Base-by-base conservation (phyloP, 1,140 invertebrate species). In the Arctopsyche grandis region DNA sequence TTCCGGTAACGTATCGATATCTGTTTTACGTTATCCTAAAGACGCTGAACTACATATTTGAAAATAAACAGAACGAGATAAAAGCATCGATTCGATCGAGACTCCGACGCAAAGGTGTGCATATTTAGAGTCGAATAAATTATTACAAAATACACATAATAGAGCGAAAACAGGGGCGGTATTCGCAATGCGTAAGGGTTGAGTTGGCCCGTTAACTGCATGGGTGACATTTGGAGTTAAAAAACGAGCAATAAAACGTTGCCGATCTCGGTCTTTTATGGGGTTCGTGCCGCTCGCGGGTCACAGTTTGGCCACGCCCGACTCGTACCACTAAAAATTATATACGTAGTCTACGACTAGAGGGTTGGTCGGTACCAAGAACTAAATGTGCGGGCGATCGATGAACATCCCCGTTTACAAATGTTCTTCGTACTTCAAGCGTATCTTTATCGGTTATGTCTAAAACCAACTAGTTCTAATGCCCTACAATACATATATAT, bases 301-400 rank as follows among this genome's bases (percentile, higher is more conserved):
- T 66, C 60, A 66, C 69, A 48, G 29, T 71, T 71, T 71, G 69
- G 44, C 69, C 69, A 48, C 69, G 44, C 44, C 69, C 22, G 29
- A 12, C 3, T 22, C 24, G 24, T 66, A 71, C 3, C 21, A 71
- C 69, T 46, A 71, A 71, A 71, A 71, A 71, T 71, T 71, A 71
- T 38, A 22, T 71, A 71, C 69, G 46, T 46, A 71, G 29, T 71
- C 10, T 71, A 14, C n/a, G 38, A 66, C 10, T 66, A 16, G 24
- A 12, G 60, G 60, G 60, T 10, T 16, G 60, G 69, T 29, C 5
- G 16, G 69, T 46, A 38, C 24, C 38, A 38, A 46, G 12, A 38
- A 71, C 12, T 26, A 43, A 14, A 26, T 12, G 48, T 52, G 10
- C 48, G 48, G 16, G 14, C 69, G 29, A 38, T 71, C 24, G 24